Percentiles rank a stretch among this genome's conserved stretches.
phyloP scores from a whole-genome alignment of 2,113 vertebrate genomes.

The Catharus minimus region DNA sequence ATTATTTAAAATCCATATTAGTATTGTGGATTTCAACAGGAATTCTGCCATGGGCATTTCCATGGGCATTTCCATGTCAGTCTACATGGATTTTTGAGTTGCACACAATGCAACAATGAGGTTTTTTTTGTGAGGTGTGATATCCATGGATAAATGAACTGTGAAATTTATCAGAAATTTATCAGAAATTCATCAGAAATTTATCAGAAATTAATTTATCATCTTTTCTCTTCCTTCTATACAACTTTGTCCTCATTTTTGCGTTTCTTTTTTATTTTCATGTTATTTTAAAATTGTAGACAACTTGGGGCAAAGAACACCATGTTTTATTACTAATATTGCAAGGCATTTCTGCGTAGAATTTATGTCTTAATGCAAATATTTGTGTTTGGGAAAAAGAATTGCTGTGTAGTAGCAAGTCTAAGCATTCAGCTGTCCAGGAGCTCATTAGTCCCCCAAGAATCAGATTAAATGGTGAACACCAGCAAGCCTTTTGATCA shows the following conservation, averaged over 20 bases:
- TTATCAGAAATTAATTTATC: neutral
- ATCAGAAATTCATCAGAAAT: neutral
- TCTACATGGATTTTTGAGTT: neutral
- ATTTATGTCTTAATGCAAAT: neutral
- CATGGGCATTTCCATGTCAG: neutral
- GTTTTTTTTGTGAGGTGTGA: neutral
- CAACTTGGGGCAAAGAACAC: neutral
- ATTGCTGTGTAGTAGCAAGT: neutral
- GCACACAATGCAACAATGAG: accelerated
- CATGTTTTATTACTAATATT: neutral
- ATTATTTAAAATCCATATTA: neutral
- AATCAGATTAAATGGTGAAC: slow-evolving; percentile 45
- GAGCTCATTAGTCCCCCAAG: slow-evolving; percentile 32
- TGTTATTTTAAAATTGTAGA: neutral
- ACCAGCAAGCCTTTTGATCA: slow-evolving; percentile 2
- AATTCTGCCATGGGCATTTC: neutral
- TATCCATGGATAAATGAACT: neutral
- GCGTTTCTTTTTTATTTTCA: neutral
- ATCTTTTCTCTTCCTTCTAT: neutral
- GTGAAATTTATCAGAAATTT: neutral
- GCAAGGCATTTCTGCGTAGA: neutral
- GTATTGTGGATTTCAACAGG: neutral
- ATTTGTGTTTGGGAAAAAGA: neutral
- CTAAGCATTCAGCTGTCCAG: neutral
- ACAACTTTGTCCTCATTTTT: neutral